Evolutionary conservation across 2,888 invertebrate genomes (phyloP).

Genomic region (Hypomecis atomaria): DNA sequence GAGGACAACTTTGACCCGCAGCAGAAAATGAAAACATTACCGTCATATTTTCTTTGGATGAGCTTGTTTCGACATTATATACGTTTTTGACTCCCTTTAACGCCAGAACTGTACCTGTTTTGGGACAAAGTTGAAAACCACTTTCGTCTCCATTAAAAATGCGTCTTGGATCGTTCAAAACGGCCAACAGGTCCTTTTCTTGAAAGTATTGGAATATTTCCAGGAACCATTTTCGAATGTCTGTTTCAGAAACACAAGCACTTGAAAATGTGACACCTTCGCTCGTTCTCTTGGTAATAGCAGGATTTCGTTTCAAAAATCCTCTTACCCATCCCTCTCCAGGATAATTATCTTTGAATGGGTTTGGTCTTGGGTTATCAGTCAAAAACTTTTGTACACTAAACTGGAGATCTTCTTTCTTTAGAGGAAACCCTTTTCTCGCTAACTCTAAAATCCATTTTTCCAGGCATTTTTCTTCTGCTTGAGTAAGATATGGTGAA

Average conservation of each 20-base stretch:
- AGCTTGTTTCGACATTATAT: conserved; percentile 27
- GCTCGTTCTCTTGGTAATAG: conserved; percentile 27
- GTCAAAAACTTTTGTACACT: conserved; percentile 18
- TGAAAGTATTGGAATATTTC: neutral
- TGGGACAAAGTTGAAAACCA: conserved; percentile 28
- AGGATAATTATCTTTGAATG: conserved; percentile 3
- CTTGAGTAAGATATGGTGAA: conserved; percentile 11
- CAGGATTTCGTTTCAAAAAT: conserved; percentile 37
- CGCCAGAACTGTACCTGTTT: conserved; percentile 32
- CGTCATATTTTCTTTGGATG: conserved; percentile 39
- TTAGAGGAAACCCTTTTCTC: conserved; percentile 20
- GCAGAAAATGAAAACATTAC: conserved; percentile 44
- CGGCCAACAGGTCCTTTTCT: neutral
- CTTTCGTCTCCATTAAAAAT: conserved; percentile 15
- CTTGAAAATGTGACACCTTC: conserved; percentile 40
- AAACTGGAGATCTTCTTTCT: conserved; percentile 13
- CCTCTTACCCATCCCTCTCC: conserved; percentile 37
- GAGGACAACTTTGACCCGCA: conserved; percentile 25
- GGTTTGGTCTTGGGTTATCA: conserved; percentile 8
- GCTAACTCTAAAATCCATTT: conserved; percentile 8
- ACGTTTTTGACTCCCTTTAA: conserved; percentile 35
- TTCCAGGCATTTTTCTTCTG: conserved; percentile 13
- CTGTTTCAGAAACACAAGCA: conserved; percentile 39
- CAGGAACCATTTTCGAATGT: conserved; percentile 39
- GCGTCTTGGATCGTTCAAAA: neutral